A percentile compares a stretch with the other conserved stretches of the same genome.
phyloP scores from a whole-genome alignment of 2,113 vertebrate species.

The Protobothrops flavoviridis region DNA sequence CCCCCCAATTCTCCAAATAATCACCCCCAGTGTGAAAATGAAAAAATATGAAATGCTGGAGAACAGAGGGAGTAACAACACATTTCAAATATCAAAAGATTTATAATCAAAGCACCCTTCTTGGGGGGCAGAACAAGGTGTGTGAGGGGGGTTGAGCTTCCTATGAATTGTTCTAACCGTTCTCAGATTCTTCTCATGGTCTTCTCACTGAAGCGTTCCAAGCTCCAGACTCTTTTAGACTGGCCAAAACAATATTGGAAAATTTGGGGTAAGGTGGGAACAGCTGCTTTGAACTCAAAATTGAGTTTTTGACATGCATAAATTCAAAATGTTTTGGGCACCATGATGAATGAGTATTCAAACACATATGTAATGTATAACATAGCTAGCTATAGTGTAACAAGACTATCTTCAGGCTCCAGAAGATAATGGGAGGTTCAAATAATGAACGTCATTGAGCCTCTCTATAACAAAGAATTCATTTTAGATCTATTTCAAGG shows the following conservation, averaged over 20 bases:
- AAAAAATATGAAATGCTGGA: background rate
- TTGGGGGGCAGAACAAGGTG: background rate
- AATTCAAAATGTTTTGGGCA: background rate
- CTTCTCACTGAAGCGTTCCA: background rate
- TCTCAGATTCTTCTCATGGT: background rate
- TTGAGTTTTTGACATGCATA: background rate
- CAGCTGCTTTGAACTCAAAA: background rate
- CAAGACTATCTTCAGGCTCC: background rate
- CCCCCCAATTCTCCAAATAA: background rate
- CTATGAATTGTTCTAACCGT: background rate
- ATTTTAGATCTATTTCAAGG: background rate
- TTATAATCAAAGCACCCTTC: background rate
- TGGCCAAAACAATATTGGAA: background rate
- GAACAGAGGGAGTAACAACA: background rate
- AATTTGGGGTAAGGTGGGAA: background rate
- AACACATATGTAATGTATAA: background rate
- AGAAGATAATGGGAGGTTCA: background rate
- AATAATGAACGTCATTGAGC: background rate
- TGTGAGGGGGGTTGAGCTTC: background rate
- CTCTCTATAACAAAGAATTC: background rate
- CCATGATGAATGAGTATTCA: background rate
- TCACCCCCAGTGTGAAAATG: background rate
- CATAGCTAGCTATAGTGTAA: background rate
- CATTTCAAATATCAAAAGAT: background rate
- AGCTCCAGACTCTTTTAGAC: background rate